Evolutionary conservation across 2,797 vertebrate genomes (phyloP), one percentile per base, ranked within the genome.

Genomic region (Sparus aurata): DNA sequence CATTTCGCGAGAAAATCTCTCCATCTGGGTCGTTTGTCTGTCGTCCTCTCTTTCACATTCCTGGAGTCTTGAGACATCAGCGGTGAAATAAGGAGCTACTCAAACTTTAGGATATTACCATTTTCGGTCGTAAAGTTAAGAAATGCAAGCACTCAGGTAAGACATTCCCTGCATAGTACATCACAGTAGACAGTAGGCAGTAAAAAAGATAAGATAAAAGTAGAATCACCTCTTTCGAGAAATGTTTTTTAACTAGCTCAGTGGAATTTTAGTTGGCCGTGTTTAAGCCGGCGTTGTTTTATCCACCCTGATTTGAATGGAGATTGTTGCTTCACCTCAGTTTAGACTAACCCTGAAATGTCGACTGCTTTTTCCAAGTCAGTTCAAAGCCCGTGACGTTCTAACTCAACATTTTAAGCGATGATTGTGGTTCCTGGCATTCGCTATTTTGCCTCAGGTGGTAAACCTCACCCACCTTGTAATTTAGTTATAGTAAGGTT

Each of bases 71-170:
- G 23, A 61, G 49, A 57, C 47, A 41, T 27, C 59, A 17, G 27
- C 22, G 0, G 11, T 17, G 20, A 30, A 70, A 69, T 5, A 65
- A 75, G 60, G 20, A 70, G 17, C 3, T 1, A 1, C n/a, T 69
- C 11, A 12, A 3, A 23, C 61, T 60, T 69, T 8, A 70, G 46
- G 13, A 70, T 49, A 72, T 67, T 20, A 2, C 15, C 13, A 8
- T n/a, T 83, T 52, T 53, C 18, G 50, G 4, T 67, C 43, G 49
- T 22, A 45, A 63, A 55, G 49, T 50, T 34, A 43, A 79, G 47
- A 90, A 17, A 95, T 95, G 93, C 82, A 94, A 72, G 68, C 72
- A 8, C 2, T 95, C 78, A 92, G 94, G 94, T 95, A 88, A 88
- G 91, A 73, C 8, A 18, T 49, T 27, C 12, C 70, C 6, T 65